Percentiles rank a stretch among this genome's conserved stretches.
These are phyloP conservation scores for Drosophila robusta DNA, from an alignment of 2,888 invertebrate species.

Conservation along the genomic window DNA sequence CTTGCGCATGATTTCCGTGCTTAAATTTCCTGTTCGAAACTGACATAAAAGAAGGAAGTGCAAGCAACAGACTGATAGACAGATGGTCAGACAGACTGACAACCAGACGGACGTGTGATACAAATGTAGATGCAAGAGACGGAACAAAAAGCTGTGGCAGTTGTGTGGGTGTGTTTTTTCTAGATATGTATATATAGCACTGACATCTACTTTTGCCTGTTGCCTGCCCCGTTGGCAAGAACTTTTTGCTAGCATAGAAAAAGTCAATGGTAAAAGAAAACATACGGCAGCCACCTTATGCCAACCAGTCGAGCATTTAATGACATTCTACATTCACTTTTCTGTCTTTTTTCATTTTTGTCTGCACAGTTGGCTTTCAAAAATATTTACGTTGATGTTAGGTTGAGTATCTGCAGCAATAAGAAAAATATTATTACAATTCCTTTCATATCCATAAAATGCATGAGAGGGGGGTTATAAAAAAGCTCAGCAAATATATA, in stretches of 20 bases:
- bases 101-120: conserved; percentile 21
- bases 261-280: conserved; percentile 18
- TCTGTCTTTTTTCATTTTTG: background rate
- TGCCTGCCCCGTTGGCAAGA: conserved; percentile 6
- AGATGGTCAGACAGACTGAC: conserved; percentile 21
- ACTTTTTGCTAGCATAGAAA: conserved; percentile 15
- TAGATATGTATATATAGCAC: background rate
- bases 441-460: conserved; percentile 21
- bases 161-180: background rate
- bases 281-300: conserved; percentile 13
- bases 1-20: conserved; percentile 73
- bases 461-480: background rate
- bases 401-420: conserved; percentile 28
- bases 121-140: conserved; percentile 44
- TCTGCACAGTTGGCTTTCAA: conserved; percentile 35
- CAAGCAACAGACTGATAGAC: conserved; percentile 32
- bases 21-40: conserved; percentile 74
- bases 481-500: conserved; percentile 1
- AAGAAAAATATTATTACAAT: conserved; percentile 45
- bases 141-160: conserved; percentile 19
- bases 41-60: conserved; percentile 61
- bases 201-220: background rate
- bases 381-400: conserved; percentile 39
- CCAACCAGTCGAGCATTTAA: conserved; percentile 48
- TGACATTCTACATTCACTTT: conserved; percentile 51